phyloP scores from a whole-genome alignment of 2,113 vertebrate species.

The Rutilus rutilus region DNA sequence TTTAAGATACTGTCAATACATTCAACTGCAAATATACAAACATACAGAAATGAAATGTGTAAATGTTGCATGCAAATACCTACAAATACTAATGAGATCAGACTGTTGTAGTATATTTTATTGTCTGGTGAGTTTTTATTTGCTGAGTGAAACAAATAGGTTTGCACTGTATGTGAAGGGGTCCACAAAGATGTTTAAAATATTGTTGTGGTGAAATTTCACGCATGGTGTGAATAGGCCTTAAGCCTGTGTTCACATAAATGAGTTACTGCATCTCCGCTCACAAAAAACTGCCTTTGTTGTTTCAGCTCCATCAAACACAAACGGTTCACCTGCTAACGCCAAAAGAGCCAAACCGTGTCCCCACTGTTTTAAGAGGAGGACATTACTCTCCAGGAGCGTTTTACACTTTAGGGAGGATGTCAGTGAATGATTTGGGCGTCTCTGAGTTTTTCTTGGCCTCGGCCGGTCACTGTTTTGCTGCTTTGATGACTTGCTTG shows the following conservation, averaged over 20 bases:
- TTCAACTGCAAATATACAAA: background rate
- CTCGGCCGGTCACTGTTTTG: conserved; percentile 27
- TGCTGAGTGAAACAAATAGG: background rate
- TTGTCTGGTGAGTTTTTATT: background rate
- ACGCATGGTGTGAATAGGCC: background rate
- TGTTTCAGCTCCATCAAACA: conserved; percentile 60
- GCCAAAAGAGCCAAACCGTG: conserved; percentile 47
- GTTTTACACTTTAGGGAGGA: conserved; percentile 52
- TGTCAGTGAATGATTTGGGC: conserved; percentile 57
- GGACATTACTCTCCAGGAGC: conserved; percentile 57
- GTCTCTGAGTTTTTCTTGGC: conserved; percentile 60
- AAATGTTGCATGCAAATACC: background rate
- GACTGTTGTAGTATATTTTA: background rate
- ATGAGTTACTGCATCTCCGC: background rate
- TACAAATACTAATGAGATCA: background rate
- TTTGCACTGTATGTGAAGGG: background rate
- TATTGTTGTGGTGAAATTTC: conserved; percentile 5
- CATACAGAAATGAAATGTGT: background rate
- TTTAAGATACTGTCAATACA: background rate
- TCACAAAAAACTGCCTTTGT: conserved; percentile 46
- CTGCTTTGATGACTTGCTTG: conserved; percentile 46
- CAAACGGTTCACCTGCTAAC: conserved; percentile 52
- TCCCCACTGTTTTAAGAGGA: conserved; percentile 59
- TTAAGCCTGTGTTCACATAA: background rate
- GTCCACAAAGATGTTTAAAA: background rate